Evolutionary conservation across 1,140 invertebrate species (phyloP).

Genomic region (Dinothrombium tinctorium): DNA sequence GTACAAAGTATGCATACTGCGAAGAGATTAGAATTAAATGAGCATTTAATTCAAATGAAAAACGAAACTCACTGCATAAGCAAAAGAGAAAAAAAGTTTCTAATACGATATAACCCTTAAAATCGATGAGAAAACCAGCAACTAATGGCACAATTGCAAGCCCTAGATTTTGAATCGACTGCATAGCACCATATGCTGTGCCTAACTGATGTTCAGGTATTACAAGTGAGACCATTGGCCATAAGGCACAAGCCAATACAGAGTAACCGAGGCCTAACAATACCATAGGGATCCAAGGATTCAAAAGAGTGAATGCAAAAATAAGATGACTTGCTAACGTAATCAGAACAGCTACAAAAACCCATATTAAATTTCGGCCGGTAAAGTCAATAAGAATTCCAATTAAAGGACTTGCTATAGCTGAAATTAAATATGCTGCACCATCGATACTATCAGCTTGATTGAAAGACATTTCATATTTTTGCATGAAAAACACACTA

Average conservation of each 20-base stretch:
- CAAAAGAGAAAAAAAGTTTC: constrained; percentile 96
- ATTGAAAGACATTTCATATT: constrained; percentile 41
- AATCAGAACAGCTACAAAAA: constrained; percentile 45
- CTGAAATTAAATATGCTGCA: constrained; percentile 72
- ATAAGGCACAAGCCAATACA: constrained; percentile 71
- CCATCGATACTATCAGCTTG: constrained; percentile 58
- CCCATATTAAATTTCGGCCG: constrained; percentile 72
- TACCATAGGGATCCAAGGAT: constrained; percentile 63
- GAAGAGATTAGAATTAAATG: too few relatives aligned
- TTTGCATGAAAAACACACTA: constrained; percentile 69
- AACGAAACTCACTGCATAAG: too few relatives aligned
- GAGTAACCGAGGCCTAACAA: constrained; percentile 74
- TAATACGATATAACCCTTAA: constrained; percentile 59
- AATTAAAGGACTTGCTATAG: constrained; percentile 64
- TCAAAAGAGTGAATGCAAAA: constrained; percentile 62
- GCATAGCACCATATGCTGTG: constrained; percentile 70
- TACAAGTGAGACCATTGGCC: constrained; percentile 78
- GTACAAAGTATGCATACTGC: too few relatives aligned
- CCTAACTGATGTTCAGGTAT: constrained; percentile 78
- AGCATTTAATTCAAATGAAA: too few relatives aligned
- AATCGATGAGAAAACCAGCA: constrained; percentile 66
- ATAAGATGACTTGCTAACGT: constrained; percentile 57
- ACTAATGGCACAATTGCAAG: constrained; percentile 62
- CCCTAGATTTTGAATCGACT: constrained; percentile 75
- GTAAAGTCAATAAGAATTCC: constrained; percentile 70